Percentiles rank a stretch among this genome's conserved stretches.
Evolutionary conservation across 2,113 vertebrate species (phyloP).

Genomic region (Poeciliopsis turrubarensis): DNA sequence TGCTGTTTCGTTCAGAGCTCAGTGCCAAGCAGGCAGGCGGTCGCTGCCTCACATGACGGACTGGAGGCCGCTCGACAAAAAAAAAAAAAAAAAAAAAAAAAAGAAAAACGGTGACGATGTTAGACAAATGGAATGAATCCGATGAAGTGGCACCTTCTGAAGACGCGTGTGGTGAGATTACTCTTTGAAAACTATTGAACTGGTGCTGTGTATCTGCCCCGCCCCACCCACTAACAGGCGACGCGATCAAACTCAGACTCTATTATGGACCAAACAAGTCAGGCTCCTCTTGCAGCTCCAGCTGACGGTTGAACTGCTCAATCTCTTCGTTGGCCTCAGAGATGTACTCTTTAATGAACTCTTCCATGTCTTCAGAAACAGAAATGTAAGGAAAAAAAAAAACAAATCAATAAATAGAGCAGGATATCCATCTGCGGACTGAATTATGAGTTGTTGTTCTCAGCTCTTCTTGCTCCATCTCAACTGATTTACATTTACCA

Average conservation of each 20-base stretch:
- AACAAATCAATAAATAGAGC: not conserved
- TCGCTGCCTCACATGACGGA: not conserved
- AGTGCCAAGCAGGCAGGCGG: not conserved
- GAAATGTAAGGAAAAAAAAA: slow-evolving; percentile 76
- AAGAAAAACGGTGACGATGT: not conserved
- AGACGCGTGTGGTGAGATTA: slow-evolving; percentile 23
- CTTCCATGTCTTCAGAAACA: slow-evolving; percentile 88
- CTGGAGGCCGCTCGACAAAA: not conserved
- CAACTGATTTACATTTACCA: not conserved
- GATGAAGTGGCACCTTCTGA: slow-evolving; percentile 5
- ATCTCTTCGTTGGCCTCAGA: slow-evolving; percentile 91
- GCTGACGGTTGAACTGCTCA: slow-evolving; percentile 89
- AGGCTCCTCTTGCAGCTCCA: slow-evolving; percentile 86
- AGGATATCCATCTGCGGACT: not conserved
- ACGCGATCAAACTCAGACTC: not conserved
- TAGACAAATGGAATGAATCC: not conserved
- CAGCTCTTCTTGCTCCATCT: not conserved
- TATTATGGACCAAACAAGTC: slow-evolving; percentile 89
- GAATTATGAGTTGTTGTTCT: not conserved
- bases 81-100: no score
- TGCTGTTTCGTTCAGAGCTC: not conserved
- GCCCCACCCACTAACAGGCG: not conserved
- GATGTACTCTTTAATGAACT: slow-evolving; percentile 91
- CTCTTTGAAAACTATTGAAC: slow-evolving; percentile 7
- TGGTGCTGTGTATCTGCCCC: no score